A percentile compares a stretch with the other conserved stretches of the same genome.
phyloP scores from a whole-genome alignment of 2,888 invertebrate genomes.

The Aelia acuminata region DNA sequence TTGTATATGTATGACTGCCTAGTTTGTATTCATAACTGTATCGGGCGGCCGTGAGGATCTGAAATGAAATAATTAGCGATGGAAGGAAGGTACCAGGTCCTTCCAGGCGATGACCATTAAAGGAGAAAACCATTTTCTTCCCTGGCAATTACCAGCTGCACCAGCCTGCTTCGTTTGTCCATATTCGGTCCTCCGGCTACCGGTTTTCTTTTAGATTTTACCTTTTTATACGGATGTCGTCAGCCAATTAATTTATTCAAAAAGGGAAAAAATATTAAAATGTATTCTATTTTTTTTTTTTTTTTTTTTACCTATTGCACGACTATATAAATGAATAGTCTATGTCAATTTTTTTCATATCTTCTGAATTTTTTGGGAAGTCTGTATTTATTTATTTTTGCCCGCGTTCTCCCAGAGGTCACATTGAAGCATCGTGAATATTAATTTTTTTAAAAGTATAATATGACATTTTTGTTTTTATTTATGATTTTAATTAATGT shows the following conservation, averaged over 20 bases:
- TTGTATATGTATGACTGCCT: too few species aligned
- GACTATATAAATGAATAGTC: not conserved
- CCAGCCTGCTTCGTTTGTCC: not conserved
- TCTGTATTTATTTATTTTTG: too few species aligned
- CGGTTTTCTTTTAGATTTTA: conserved; percentile 35
- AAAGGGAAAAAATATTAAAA: not conserved
- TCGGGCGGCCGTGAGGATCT: not conserved
- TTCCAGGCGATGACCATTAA: not conserved
- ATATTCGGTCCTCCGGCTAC: not conserved
- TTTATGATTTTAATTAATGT: too few species aligned
- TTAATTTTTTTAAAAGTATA: too few species aligned
- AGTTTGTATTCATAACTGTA: not conserved
- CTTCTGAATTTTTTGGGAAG: too few species aligned
- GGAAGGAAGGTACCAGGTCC: conserved; percentile 26
- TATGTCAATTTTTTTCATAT: not conserved
- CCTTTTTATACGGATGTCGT: conserved; percentile 7
- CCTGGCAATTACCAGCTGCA: conserved; percentile 32
- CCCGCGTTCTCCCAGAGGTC: too few species aligned
- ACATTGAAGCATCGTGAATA: too few species aligned
- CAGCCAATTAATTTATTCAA: conserved; percentile 1
- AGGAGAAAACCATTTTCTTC: conserved; percentile 37
- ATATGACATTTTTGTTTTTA: too few species aligned
- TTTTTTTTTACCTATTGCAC: not conserved
- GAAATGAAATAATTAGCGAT: conserved; percentile 25
- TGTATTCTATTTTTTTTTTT: not conserved